Conservation (phyloP, 2,797 vertebrate species). For the Neosalanx taihuensis region DNA sequence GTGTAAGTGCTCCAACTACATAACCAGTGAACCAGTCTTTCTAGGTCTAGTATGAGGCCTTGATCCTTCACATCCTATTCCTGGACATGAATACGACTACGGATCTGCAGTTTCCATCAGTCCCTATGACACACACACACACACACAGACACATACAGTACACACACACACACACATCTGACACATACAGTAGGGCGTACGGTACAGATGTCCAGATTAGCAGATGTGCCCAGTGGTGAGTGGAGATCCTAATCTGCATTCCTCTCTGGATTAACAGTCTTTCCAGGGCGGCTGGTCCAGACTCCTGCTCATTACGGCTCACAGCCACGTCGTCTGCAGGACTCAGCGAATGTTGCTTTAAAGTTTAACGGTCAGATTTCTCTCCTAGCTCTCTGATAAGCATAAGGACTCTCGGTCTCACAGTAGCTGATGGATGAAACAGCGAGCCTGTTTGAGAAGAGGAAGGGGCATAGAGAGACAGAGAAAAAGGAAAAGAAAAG, state of each 20-base stretch:
- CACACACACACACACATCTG: too few relatives aligned
- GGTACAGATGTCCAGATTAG: not conserved
- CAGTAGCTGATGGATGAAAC: slow-evolving; percentile 3
- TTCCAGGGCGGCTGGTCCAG: not conserved
- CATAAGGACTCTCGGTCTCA: not conserved
- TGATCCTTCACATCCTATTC: too few relatives aligned
- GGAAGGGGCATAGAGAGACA: too few relatives aligned
- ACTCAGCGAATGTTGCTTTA: slow-evolving; percentile 4
- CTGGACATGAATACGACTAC: not conserved
- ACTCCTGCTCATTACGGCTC: slow-evolving; percentile 5
- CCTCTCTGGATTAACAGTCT: slow-evolving; percentile 1
- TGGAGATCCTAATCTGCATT: slow-evolving; percentile 3
- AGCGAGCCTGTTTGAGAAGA: not conserved
- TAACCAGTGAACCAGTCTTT: too few relatives aligned
- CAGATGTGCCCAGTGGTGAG: not conserved
- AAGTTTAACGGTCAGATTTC: not conserved
- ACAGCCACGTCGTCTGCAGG: not conserved
- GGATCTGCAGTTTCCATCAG: not conserved
- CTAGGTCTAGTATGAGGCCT: too few relatives aligned
- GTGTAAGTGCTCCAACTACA: too few relatives aligned
- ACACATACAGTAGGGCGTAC: not conserved
- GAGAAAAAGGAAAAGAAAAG: too few relatives aligned
- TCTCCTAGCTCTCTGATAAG: not conserved
- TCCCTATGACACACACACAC: not conserved
- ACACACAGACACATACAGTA: too few relatives aligned